phyloP scores from a whole-genome alignment of 2,113 vertebrate species.

The Phocoena sinus region DNA sequence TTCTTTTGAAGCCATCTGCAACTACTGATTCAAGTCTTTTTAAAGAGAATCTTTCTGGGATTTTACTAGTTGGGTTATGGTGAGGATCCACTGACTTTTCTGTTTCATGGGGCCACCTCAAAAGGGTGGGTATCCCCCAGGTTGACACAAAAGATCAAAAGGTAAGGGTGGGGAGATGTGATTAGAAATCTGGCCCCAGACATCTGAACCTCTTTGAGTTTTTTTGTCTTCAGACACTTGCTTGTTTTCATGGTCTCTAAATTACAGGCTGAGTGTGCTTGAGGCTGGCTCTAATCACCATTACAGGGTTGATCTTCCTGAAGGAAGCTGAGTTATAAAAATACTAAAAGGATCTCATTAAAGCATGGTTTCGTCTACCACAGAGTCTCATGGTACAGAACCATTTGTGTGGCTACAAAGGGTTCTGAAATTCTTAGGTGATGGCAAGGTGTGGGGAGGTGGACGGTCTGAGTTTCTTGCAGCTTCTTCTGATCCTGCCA shows the following conservation, averaged over 20 bases:
- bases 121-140: neutral
- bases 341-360: constrained; percentile 44
- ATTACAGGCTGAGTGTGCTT: neutral
- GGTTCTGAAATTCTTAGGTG: constrained; percentile 51
- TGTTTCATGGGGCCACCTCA: neutral
- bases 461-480: constrained; percentile 41
- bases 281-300: neutral
- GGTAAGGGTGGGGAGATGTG: neutral
- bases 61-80: neutral
- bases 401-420: neutral
- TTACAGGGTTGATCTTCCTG: neutral
- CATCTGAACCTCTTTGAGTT: neutral
- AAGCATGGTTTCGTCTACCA: constrained; percentile 18
- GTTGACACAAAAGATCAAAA: constrained; percentile 36
- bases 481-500: constrained; percentile 62
- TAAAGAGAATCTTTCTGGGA: constrained; percentile 30
- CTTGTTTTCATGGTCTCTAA: constrained; percentile 23
- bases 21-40: constrained; percentile 27
- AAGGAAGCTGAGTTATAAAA: constrained; percentile 38
- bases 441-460: neutral
- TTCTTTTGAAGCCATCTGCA: constrained; percentile 37
- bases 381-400: neutral
- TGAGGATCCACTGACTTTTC: neutral
- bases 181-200: constrained; percentile 21
- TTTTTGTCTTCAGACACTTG: neutral